A percentile compares a stretch with the other conserved stretches of the same genome.
phyloP scores from a whole-genome alignment of 2,113 vertebrate species.

The Cynoglossus semilaevis region DNA sequence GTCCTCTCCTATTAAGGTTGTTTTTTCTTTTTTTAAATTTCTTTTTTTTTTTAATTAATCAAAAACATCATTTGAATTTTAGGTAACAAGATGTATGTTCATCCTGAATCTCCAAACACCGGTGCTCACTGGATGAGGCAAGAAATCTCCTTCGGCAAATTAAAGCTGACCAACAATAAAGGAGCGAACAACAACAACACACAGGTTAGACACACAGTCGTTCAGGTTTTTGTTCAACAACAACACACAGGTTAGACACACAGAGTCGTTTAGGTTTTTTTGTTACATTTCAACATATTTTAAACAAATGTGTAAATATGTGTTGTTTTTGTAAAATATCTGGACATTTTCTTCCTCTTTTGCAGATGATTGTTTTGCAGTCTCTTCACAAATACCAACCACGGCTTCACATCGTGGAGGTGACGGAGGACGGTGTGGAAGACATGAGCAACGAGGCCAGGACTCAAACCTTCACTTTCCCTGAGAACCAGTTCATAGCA shows the following conservation, averaged over 20 bases:
- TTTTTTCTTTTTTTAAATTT: too few species aligned
- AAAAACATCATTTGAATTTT: not conserved
- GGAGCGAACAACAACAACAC: conserved; percentile 97
- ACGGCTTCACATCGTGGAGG: conserved; percentile 95
- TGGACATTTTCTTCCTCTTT: conserved; percentile 7
- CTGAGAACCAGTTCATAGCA: conserved; percentile 96
- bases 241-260: not conserved
- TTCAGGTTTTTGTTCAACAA: not conserved
- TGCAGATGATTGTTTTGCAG: conserved; percentile 96
- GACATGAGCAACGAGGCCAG: conserved; percentile 92
- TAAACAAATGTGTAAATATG: too few species aligned
- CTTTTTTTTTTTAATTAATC: not conserved
- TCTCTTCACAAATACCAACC: conserved; percentile 98
- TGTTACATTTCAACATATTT: not conserved
- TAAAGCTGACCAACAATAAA: conserved; percentile 98
- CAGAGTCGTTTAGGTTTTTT: not conserved
- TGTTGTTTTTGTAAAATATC: too few species aligned
- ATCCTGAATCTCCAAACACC: conserved; percentile 97
- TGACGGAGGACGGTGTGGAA: conserved; percentile 95
- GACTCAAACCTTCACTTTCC: conserved; percentile 95
- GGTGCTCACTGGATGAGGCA: conserved; percentile 99
- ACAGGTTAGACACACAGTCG: conserved; percentile 82
- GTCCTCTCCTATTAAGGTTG: too few species aligned
- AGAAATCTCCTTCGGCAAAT: conserved; percentile 97
- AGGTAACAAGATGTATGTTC: conserved; percentile 98